These are phyloP conservation scores for Eidolon helvum DNA, from an alignment of 2,113 vertebrate genomes.

Conservation along the genomic window DNA sequence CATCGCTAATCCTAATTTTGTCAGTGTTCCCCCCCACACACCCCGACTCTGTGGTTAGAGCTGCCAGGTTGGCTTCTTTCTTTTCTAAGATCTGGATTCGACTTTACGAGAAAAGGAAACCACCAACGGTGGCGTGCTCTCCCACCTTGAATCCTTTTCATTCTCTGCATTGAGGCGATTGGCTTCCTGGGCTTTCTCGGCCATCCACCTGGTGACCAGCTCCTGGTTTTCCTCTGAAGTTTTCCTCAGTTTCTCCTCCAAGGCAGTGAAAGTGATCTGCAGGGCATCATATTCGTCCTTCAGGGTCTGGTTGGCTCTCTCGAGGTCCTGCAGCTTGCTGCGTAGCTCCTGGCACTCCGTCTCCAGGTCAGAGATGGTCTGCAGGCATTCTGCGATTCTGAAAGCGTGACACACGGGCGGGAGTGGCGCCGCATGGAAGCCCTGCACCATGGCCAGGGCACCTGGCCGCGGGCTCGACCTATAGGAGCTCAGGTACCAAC, in stretches of 20 bases:
- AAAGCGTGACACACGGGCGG: constrained; percentile 33
- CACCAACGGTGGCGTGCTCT: accelerated
- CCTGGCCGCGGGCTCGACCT: background rate
- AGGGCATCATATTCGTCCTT: constrained; percentile 98
- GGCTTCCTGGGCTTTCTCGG: constrained; percentile 98
- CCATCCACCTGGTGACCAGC: constrained; percentile 98
- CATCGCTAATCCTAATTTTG: background rate
- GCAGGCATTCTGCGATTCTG: constrained; percentile 94
- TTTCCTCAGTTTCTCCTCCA: constrained; percentile 96
- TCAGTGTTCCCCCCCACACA: no score
- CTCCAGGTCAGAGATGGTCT: constrained; percentile 90
- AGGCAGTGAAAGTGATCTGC: constrained; percentile 97
- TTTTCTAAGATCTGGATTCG: background rate
- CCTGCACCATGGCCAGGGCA: no score
- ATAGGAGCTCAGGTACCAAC: background rate
- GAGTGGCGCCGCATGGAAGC: background rate
- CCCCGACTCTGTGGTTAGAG: background rate
- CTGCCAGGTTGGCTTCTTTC: background rate
- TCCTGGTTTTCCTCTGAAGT: constrained; percentile 98
- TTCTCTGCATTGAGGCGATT: constrained; percentile 97
- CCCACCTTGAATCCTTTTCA: constrained; percentile 95
- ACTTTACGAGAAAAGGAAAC: background rate
- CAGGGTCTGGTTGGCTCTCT: constrained; percentile 95
- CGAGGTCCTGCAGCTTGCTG: constrained; percentile 91
- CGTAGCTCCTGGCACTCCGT: constrained; percentile 92